A percentile compares a stretch with the other conserved stretches of the same genome.
phyloP scores from a whole-genome alignment of 2,888 invertebrate genomes.

The Eucera pruinosa region DNA sequence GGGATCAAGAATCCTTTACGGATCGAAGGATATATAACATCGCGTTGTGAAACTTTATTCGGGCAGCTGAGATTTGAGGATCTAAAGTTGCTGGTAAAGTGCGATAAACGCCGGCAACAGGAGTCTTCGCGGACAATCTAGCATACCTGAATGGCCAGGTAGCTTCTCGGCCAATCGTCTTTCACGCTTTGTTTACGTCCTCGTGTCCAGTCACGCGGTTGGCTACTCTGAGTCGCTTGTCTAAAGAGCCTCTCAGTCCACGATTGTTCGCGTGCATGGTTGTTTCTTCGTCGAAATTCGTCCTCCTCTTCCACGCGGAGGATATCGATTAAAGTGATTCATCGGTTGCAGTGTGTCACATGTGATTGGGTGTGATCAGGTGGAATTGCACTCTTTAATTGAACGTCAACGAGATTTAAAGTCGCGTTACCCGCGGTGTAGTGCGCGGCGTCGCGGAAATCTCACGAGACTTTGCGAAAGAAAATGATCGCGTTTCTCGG shows the following conservation, averaged over 20 bases:
- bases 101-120: not conserved
- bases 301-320: not conserved
- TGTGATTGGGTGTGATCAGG: fast-evolving
- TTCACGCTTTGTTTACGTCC: constrained; percentile 63
- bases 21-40: no score
- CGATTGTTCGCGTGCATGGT: constrained; percentile 54
- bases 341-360: not conserved
- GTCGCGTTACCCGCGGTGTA: not conserved
- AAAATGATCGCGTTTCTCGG: not conserved
- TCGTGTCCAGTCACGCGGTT: constrained; percentile 57
- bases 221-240: constrained; percentile 50
- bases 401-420: not conserved
- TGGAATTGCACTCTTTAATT: not conserved
- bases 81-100: not conserved
- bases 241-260: constrained; percentile 59
- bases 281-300: constrained; percentile 3
- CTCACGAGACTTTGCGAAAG: no score
- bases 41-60: no score
- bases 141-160: constrained; percentile 65
- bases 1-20: no score
- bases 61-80: not conserved
- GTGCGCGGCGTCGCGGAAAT: constrained; percentile 13
- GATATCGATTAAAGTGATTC: not conserved
- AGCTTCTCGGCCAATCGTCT: constrained; percentile 69
- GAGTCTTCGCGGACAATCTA: constrained; percentile 11